A percentile compares a stretch with the other conserved stretches of the same genome.
These are phyloP conservation scores for Arge pagana DNA, from an alignment of 2,888 invertebrate genomes.

Conservation along the genomic window DNA sequence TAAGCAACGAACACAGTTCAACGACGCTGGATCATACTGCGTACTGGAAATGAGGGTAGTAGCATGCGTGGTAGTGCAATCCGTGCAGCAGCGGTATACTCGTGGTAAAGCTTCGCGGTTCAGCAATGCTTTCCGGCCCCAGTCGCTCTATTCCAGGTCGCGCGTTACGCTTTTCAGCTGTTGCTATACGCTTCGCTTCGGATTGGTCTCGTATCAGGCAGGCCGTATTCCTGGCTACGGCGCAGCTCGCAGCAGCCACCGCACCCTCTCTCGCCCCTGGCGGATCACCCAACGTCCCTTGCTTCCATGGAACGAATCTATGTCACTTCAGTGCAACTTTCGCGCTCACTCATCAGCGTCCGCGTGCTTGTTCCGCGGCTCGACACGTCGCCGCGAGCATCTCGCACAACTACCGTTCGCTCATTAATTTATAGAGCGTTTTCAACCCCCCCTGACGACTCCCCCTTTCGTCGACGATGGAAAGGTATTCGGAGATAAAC, in stretches of 20 bases:
- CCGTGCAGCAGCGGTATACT: too few species aligned
- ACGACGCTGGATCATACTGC: too few species aligned
- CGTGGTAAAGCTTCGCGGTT: too few species aligned
- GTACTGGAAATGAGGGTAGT: too few species aligned
- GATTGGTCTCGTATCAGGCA: too few species aligned
- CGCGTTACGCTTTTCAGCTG: slow-evolving; percentile 5
- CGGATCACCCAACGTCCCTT: not conserved
- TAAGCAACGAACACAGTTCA: too few species aligned
- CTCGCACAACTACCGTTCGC: slow-evolving; percentile 24
- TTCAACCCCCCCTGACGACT: slow-evolving; percentile 14
- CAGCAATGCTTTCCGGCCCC: too few species aligned
- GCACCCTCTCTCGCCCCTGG: slow-evolving; percentile 4
- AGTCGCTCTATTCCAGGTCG: not conserved
- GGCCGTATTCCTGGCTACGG: too few species aligned
- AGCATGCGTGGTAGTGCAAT: too few species aligned
- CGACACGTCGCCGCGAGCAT: slow-evolving; percentile 5
- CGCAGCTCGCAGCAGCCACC: slow-evolving; percentile 33
- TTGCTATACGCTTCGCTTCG: slow-evolving; percentile 3
- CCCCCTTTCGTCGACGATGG: slow-evolving; percentile 21
- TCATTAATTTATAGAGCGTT: slow-evolving; percentile 21
- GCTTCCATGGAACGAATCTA: slow-evolving; percentile 17
- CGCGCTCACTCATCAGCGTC: slow-evolving; percentile 6
- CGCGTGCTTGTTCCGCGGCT: not conserved
- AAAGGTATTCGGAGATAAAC: slow-evolving; percentile 15
- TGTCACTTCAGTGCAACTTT: slow-evolving; percentile 26